Evolutionary conservation across 2,797 vertebrate species (phyloP), one percentile per base, ranked within the genome.

Genomic region (Platyrinchus mystaceus): DNA sequence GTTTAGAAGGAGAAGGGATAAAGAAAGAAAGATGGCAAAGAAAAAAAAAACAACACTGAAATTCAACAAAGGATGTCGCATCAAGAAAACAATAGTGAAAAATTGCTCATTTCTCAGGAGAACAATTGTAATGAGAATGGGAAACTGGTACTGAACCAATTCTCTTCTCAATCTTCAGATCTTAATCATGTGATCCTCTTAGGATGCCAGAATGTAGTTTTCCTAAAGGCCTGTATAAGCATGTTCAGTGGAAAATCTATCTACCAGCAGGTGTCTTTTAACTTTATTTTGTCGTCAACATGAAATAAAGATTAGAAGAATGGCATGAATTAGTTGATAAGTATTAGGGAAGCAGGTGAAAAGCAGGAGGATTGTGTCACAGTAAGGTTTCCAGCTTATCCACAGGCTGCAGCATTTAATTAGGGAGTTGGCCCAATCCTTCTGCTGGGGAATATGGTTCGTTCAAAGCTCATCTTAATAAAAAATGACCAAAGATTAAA

Each of bases 361-460:
- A 98, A 97, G 97, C 98, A 97, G 98, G 97, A 98, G 97, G 98
- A 97, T 96, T 96, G 93, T 97, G 97, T 97, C 98, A 97, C 97
- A 97, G 96, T 97, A 91, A 97, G 97, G 96, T 96, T 98, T 94
- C 94, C 87, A 95, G 97, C 97, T 98, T 97, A 97, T 97, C 98
- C 98, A 97, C 97, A 97, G 97, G 97, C 97, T 97, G 96, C 97
- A 96, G 96, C 96, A 89, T 97, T 98, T 98, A 98, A 98, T 98
- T 98, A 97, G 97, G 96, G 95, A 98, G 93, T 97, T 97, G 97
- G 97, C 97, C 97, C 96, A 43, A 59, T 80, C 87, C 73, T 94
- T 95, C 88, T 90, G 79, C 70, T 91, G 39, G 49, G 58, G 47
- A 34, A 56, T 52, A 21, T 4, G 21, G 24, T 43, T 90, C 14